phyloP scores from a whole-genome alignment of 2,797 vertebrate species.

The Tinamus major region DNA sequence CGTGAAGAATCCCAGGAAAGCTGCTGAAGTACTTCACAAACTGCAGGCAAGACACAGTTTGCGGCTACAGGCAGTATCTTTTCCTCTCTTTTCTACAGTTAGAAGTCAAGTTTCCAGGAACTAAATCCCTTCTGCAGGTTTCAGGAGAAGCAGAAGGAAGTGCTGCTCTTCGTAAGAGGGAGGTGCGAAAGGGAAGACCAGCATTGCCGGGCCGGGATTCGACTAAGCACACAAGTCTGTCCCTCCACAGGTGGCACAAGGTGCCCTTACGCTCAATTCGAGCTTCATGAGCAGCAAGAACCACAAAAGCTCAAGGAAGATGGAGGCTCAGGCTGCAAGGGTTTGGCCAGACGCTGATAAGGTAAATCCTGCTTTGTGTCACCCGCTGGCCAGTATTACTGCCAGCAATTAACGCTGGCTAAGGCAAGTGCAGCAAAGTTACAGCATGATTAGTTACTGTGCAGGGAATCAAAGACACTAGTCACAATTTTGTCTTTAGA shows the following conservation, averaged over 20 bases:
- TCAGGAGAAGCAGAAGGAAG: not conserved
- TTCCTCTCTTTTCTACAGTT: not conserved
- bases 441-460: not conserved
- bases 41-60: fast-evolving
- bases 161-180: not conserved
- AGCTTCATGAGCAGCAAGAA: not conserved
- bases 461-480: not conserved
- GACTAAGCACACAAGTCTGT: not conserved
- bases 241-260: not conserved
- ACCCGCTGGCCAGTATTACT: not conserved
- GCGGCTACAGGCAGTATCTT: not conserved
- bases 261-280: not conserved
- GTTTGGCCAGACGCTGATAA: not conserved
- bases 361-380: not conserved
- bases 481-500: not conserved
- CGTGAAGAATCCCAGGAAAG: not conserved
- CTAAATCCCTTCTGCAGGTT: not conserved
- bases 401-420: not conserved
- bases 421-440: not conserved
- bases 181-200: not conserved
- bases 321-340: not conserved
- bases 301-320: not conserved
- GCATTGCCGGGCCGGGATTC: not conserved
- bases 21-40: not conserved
- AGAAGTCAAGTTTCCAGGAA: not conserved